Conservation (phyloP, 2,797 vertebrate species). For the Poeciliopsis paucimaculata region DNA sequence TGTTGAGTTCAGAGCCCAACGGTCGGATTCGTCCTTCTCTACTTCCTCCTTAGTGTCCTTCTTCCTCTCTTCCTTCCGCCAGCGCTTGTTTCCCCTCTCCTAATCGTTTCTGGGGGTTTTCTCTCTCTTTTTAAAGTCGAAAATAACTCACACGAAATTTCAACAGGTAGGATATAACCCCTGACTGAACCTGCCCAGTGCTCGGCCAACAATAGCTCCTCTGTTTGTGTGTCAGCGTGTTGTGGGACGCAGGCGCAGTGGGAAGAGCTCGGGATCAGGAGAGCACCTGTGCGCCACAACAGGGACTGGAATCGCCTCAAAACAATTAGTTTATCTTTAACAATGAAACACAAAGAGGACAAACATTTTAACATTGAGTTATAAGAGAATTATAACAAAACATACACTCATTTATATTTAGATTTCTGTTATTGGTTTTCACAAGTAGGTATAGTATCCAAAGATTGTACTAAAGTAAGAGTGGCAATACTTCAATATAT, state of each 20-base stretch:
- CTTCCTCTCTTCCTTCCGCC: slow-evolving; percentile 12
- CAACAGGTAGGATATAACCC: slow-evolving; percentile 69
- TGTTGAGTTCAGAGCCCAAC: slow-evolving; percentile 57
- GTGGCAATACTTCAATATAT: too few species aligned
- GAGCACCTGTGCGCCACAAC: slow-evolving; percentile 68
- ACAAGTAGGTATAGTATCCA: too few species aligned
- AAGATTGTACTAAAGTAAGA: too few species aligned
- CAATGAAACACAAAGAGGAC: neutral
- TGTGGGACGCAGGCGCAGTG: slow-evolving; percentile 76
- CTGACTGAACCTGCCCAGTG: slow-evolving; percentile 45
- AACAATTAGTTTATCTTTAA: slow-evolving; percentile 13
- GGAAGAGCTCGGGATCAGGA: slow-evolving; percentile 29
- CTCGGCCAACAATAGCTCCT: slow-evolving; percentile 75
- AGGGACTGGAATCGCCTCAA: neutral
- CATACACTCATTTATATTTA: too few species aligned
- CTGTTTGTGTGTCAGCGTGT: slow-evolving; percentile 60
- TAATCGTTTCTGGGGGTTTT: slow-evolving; percentile 8
- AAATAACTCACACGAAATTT: slow-evolving; percentile 40
- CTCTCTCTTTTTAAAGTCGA: slow-evolving; percentile 27
- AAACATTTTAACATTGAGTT: neutral
- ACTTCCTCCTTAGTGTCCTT: slow-evolving; percentile 50
- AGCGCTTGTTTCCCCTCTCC: slow-evolving; percentile 9
- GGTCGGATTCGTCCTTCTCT: slow-evolving; percentile 34
- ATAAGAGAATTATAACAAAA: neutral
- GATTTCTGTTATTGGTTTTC: too few species aligned